Evolutionary conservation across 2,113 vertebrate species (phyloP).

Genomic region (Myiozetetes cayanensis): DNA sequence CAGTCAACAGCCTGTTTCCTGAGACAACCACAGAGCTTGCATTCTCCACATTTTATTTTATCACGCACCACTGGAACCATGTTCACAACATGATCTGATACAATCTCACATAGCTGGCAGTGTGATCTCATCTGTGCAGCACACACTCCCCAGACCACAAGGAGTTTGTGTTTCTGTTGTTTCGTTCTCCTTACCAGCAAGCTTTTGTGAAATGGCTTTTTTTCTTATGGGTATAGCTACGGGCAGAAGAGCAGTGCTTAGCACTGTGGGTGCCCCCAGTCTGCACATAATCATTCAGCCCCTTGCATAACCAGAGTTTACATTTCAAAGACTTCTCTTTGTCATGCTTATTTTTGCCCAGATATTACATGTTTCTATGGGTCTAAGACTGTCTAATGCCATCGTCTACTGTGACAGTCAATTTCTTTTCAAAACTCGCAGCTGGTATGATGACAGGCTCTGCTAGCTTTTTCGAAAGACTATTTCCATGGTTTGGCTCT

Average conservation of each 20-base stretch:
- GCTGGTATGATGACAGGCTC: neutral
- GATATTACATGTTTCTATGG: neutral
- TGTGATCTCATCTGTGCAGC: neutral
- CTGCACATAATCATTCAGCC: neutral
- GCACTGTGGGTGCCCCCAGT: neutral
- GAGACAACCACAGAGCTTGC: neutral
- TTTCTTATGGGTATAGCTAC: neutral
- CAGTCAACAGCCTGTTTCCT: neutral
- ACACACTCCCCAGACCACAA: neutral
- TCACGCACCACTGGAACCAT: fast-evolving
- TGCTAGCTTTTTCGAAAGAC: neutral
- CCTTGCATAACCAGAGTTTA: neutral
- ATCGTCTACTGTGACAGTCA: neutral
- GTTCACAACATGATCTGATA: neutral
- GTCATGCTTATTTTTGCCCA: neutral
- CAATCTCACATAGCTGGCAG: neutral
- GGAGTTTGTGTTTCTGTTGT: neutral
- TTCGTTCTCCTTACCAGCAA: neutral
- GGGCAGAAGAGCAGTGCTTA: neutral
- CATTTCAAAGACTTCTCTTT: neutral
- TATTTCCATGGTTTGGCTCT: neutral
- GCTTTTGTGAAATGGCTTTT: neutral
- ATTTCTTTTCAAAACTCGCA: neutral
- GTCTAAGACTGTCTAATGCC: neutral
- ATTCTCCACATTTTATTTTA: neutral